Conservation (phyloP, 2,797 vertebrate species). For the Artibeus jamaicensis region DNA sequence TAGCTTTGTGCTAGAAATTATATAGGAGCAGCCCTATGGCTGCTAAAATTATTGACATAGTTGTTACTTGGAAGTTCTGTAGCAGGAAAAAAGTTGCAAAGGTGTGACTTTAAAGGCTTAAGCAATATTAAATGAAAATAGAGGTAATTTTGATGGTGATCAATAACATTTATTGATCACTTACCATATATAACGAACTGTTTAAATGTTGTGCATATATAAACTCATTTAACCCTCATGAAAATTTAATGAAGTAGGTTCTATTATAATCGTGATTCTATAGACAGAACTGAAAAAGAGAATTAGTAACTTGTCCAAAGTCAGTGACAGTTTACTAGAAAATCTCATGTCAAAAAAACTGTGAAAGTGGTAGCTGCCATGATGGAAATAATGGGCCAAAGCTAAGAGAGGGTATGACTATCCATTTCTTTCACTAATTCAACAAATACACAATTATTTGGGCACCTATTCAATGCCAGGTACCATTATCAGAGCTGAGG, state of each 20-base stretch:
- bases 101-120: background rate
- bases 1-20: background rate
- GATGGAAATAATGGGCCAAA: background rate
- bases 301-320: background rate
- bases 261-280: background rate
- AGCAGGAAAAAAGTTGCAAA: background rate
- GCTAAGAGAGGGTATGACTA: background rate
- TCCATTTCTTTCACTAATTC: background rate
- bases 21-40: background rate
- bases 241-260: slow-evolving; percentile 13
- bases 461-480: background rate
- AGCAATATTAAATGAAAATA: background rate
- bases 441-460: background rate
- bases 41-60: background rate
- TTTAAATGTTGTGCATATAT: background rate
- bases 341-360: slow-evolving; percentile 11
- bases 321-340: background rate
- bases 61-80: background rate
- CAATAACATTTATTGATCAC: background rate
- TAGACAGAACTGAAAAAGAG: background rate
- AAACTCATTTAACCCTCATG: background rate
- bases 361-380: background rate
- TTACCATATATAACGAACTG: background rate
- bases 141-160: background rate
- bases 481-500: background rate